A percentile compares a stretch with the other conserved stretches of the same genome.
These are phyloP conservation scores for Megalopta genalis DNA, from an alignment of 1,140 invertebrate genomes.

Conservation along the genomic window DNA sequence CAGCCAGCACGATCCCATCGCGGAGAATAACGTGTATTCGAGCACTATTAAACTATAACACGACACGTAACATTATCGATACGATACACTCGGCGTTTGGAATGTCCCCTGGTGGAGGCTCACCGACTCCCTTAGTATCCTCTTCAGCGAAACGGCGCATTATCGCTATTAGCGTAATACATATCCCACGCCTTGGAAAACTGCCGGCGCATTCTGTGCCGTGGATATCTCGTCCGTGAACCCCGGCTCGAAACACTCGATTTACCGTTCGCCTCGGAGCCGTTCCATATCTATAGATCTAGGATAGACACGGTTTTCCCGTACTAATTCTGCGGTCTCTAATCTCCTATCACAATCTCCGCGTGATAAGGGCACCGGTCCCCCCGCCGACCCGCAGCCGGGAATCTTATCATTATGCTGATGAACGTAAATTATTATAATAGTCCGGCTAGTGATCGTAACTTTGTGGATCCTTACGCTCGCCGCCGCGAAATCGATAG, in stretches of 20 bases:
- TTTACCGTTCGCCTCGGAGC: conserved; percentile 47
- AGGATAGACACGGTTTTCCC: conserved; percentile 54
- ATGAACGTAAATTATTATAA: conserved; percentile 43
- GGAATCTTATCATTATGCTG: conserved; percentile 21
- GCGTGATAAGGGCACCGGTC: conserved; percentile 30
- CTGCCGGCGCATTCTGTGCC: conserved; percentile 54
- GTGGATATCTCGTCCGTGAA: conserved; percentile 58
- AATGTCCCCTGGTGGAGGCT: background rate
- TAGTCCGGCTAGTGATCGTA: conserved; percentile 16
- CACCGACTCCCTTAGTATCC: conserved; percentile 11
- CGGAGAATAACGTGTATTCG: too few relatives aligned
- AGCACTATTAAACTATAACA: too few relatives aligned
- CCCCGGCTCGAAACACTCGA: conserved; percentile 36
- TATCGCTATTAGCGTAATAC: conserved; percentile 67
- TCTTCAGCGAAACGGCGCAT: conserved; percentile 42
- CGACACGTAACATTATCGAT: too few relatives aligned
- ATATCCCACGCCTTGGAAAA: conserved; percentile 43
- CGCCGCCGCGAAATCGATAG: background rate
- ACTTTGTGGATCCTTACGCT: conserved; percentile 32
- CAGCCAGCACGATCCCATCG: too few relatives aligned
- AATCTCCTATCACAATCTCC: conserved; percentile 68
- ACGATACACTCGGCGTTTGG: background rate
- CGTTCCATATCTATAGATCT: conserved; percentile 54
- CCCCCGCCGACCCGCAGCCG: background rate
- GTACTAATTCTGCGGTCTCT: conserved; percentile 65